These are phyloP conservation scores for Pyrgus malvae DNA, from an alignment of 2,888 invertebrate species.

Conservation along the genomic window DNA sequence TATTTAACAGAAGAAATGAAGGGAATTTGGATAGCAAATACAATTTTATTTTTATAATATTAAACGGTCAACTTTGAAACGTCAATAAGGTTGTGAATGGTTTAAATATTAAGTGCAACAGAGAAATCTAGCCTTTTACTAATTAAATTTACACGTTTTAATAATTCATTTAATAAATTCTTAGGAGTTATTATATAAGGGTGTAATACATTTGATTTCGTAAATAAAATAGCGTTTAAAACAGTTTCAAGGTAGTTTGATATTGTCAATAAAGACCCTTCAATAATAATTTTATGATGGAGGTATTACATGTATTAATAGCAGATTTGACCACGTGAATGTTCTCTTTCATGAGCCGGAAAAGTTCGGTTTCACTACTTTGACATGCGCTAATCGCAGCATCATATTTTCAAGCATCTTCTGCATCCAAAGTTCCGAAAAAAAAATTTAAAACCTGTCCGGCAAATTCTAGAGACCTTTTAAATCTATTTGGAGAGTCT, in stretches of 20 bases:
- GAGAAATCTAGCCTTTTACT: conserved; percentile 25
- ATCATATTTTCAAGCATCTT: conserved; percentile 38
- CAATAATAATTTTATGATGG: conserved; percentile 26
- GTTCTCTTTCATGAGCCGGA: conserved; percentile 29
- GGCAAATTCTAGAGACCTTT: conserved; percentile 32
- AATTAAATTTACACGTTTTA: conserved; percentile 14
- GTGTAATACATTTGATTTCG: conserved; percentile 29
- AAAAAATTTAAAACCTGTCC: conserved; percentile 33
- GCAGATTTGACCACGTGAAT: conserved; percentile 34
- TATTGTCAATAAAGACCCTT: conserved; percentile 29
- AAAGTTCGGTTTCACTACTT: conserved; percentile 32
- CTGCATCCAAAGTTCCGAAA: conserved; percentile 36
- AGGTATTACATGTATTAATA: conserved; percentile 32
- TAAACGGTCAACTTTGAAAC: background rate
- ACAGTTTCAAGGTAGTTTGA: conserved; percentile 28
- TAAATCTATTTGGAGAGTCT: conserved; percentile 2
- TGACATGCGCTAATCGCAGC: conserved; percentile 31
- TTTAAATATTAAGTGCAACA: conserved; percentile 19
- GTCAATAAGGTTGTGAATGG: conserved; percentile 18
- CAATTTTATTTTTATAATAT: conserved; percentile 9
- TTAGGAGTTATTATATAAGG: conserved; percentile 20
- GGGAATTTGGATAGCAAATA: conserved; percentile 25
- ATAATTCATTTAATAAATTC: conserved; percentile 21
- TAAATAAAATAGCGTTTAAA: conserved; percentile 28
- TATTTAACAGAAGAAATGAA: conserved; percentile 19